Evolutionary conservation across 2,113 vertebrate genomes (phyloP).

Genomic region (Gobio gobio): DNA sequence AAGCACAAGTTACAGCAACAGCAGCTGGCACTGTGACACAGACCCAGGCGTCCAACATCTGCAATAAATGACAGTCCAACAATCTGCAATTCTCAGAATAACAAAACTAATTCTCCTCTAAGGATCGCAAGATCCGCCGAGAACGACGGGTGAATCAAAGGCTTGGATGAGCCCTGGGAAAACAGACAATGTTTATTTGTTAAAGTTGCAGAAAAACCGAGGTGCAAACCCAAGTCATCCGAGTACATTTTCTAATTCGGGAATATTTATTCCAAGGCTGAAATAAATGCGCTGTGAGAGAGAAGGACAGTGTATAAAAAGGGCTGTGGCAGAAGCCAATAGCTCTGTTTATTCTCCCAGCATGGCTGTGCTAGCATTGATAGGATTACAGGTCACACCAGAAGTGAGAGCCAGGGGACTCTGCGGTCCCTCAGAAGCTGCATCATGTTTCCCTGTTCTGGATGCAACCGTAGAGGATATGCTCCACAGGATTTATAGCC

Average conservation of each 20-base stretch:
- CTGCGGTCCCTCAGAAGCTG: constrained; percentile 60
- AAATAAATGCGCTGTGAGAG: constrained; percentile 13
- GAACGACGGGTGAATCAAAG: neutral
- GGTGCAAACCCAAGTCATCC: neutral
- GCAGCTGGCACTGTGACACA: constrained; percentile 50
- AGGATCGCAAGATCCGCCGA: neutral
- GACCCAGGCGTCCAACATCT: constrained; percentile 42
- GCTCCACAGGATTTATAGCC: constrained; percentile 55
- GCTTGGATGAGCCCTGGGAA: constrained; percentile 25
- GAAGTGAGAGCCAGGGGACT: constrained; percentile 70
- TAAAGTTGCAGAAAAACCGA: neutral
- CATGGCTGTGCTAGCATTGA: constrained; percentile 66
- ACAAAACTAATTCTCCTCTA: constrained; percentile 18
- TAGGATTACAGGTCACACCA: constrained; percentile 74
- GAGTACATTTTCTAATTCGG: neutral
- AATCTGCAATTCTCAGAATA: constrained; percentile 41
- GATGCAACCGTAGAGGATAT: constrained; percentile 60
- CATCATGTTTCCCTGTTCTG: constrained; percentile 62
- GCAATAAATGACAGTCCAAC: constrained; percentile 42
- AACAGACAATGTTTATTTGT: constrained; percentile 25
- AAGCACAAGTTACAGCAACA: constrained; percentile 54
- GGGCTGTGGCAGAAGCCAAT: constrained; percentile 55
- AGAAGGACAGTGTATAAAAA: constrained; percentile 37
- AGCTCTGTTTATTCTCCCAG: constrained; percentile 70
- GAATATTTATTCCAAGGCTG: constrained; percentile 26